phyloP scores from a whole-genome alignment of 2,888 invertebrate genomes.

The Hoplodrina blanda region DNA sequence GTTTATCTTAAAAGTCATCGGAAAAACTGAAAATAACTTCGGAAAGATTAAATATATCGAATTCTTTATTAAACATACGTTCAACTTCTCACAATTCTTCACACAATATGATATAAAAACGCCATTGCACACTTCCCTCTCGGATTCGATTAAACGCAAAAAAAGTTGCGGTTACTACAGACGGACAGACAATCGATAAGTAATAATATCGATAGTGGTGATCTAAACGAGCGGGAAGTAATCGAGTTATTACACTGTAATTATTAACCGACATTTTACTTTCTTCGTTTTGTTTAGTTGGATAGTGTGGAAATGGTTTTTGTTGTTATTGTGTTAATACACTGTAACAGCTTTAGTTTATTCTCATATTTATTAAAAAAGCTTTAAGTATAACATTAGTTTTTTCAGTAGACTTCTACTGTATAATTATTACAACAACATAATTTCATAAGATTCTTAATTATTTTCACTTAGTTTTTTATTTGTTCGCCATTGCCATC shows the following conservation, averaged over 20 bases:
- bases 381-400: no score
- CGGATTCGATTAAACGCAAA: slow-evolving; percentile 57
- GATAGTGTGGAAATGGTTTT: slow-evolving; percentile 58
- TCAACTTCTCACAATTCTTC: slow-evolving; percentile 25
- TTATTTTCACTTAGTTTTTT: no score
- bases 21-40: slow-evolving; percentile 30
- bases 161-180: slow-evolving; percentile 62
- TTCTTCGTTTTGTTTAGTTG: slow-evolving; percentile 68
- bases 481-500: no score
- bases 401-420: no score
- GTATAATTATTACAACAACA: no score
- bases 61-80: slow-evolving; percentile 32
- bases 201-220: slow-evolving; percentile 67
- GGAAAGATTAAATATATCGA: slow-evolving; percentile 37
- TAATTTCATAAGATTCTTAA: no score
- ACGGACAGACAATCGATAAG: slow-evolving; percentile 67
- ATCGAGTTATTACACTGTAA: slow-evolving; percentile 73
- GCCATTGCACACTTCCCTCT: slow-evolving; percentile 38
- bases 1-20: slow-evolving; percentile 2
- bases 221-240: slow-evolving; percentile 69
- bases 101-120: slow-evolving; percentile 42
- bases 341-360: no score
- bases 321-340: background rate
- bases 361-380: no score
- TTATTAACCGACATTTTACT: slow-evolving; percentile 83